phyloP scores from a whole-genome alignment of 2,888 invertebrate species.

The Trichopoda pennipes region DNA sequence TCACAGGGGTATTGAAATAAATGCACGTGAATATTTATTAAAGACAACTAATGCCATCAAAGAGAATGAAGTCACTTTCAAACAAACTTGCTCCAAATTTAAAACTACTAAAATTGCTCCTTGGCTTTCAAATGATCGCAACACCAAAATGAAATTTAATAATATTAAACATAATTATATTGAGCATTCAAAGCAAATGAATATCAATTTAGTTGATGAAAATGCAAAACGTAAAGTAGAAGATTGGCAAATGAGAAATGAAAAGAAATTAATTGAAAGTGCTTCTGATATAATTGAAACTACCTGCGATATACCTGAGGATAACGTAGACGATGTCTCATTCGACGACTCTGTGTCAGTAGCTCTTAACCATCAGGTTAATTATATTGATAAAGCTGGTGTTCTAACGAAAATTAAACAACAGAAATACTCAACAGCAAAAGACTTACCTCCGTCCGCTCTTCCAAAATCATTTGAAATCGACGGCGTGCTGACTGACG shows the following conservation, averaged over 20 bases:
- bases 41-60: constrained; percentile 59
- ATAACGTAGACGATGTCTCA: constrained; percentile 66
- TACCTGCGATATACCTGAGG: constrained; percentile 6
- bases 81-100: constrained; percentile 50
- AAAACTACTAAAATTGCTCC: constrained; percentile 66
- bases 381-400: constrained; percentile 70
- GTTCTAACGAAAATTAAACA: constrained; percentile 64
- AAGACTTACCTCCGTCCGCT: constrained; percentile 69
- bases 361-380: constrained; percentile 19
- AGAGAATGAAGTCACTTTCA: constrained; percentile 55
- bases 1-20: constrained; percentile 69
- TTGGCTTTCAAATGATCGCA: constrained; percentile 71
- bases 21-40: constrained; percentile 68
- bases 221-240: constrained; percentile 72
- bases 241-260: constrained; percentile 73
- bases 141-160: constrained; percentile 69
- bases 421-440: constrained; percentile 61
- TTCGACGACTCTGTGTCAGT: constrained; percentile 72
- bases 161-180: constrained; percentile 61
- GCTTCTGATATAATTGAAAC: constrained; percentile 29
- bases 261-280: constrained; percentile 43
- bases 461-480: constrained; percentile 65
- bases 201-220: constrained; percentile 63
- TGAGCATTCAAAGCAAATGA: constrained; percentile 54
- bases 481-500: background rate